Evolutionary conservation across 2,888 invertebrate genomes (phyloP), one percentile per base, ranked within the genome.

Genomic region (Nephrotoma flavescens): DNA sequence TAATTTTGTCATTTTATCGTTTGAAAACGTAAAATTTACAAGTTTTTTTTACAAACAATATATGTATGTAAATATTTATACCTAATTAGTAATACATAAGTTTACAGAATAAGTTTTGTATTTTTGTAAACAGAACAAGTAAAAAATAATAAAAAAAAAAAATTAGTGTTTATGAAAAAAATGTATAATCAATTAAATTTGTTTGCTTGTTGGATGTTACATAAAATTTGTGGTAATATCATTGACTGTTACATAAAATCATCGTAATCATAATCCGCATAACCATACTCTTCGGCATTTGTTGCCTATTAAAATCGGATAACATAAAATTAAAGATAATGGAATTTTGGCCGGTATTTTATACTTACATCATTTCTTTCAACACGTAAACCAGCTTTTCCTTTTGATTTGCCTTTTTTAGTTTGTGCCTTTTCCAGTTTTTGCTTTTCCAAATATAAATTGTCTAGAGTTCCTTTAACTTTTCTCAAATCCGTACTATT

Each of bases 361-460:
- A 86, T 4, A 41, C 95, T 95, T 91, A 95, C 94, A 92, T 94
- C 95, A 89, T 96, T 95, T 86, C 95, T 95, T 91, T 96, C 95
- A 86, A 96, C 92, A 91, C 93, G 93, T 91, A 94, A 92, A 90
- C 95, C 95, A 85, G 95, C 94, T 92, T 96, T 96, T 86, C 95
- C 95, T 90, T 97, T 97, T 88, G 95, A 95, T 91, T 96, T 97
- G 86, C 94, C 94, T 90, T 94, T 94, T 92, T 96, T 97, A 87
- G 93, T 90, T 90, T 95, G 96, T 87, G 96, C 95, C 90, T 97
- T 97, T 90, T 97, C 97, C 87, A 96, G 92, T 92, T 97, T 97
- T 89, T 95, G 94, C 91, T 98, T 98, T 92, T 98, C 98, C 90
- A 96, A 94, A 90, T 95, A 95, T 89, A 98, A 92, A 91, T 95